These are phyloP conservation scores for Callipepla californica DNA, from an alignment of 2,113 vertebrate species.

Conservation along the genomic window DNA sequence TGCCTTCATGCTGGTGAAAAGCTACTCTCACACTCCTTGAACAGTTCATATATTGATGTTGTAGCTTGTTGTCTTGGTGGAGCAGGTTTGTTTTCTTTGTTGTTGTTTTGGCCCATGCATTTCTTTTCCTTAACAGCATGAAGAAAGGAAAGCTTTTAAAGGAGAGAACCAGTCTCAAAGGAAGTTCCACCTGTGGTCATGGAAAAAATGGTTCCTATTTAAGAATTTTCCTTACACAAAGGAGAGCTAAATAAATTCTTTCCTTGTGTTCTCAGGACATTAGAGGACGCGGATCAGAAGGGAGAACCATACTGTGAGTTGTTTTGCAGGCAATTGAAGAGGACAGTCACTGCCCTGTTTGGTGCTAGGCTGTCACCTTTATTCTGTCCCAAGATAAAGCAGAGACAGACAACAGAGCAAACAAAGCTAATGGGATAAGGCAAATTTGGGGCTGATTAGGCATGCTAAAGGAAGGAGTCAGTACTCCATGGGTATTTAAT, in stretches of 20 bases:
- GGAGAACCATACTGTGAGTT: neutral
- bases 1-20: neutral
- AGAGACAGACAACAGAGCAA: slow-evolving; percentile 60
- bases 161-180: neutral
- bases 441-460: slow-evolving; percentile 63
- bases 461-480: slow-evolving; percentile 49
- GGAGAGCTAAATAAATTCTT: neutral
- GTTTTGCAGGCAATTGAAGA: slow-evolving; percentile 3
- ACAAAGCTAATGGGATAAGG: slow-evolving; percentile 59
- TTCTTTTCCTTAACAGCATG: neutral
- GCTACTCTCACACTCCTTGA: neutral
- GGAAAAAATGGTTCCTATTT: neutral
- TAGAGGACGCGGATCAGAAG: neutral
- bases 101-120: neutral
- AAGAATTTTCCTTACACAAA: neutral
- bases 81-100: neutral
- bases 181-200: neutral
- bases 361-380: slow-evolving; percentile 52
- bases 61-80: neutral
- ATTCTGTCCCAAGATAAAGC: slow-evolving; percentile 63
- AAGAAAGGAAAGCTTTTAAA: neutral
- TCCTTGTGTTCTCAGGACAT: neutral
- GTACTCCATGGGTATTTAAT: slow-evolving; percentile 45
- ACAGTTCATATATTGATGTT: neutral
- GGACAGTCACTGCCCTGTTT: neutral